Percentiles rank a stretch among this genome's conserved stretches.
Conservation (phyloP, 2,888 invertebrate genomes). For the Amphimallon solstitiale region DNA sequence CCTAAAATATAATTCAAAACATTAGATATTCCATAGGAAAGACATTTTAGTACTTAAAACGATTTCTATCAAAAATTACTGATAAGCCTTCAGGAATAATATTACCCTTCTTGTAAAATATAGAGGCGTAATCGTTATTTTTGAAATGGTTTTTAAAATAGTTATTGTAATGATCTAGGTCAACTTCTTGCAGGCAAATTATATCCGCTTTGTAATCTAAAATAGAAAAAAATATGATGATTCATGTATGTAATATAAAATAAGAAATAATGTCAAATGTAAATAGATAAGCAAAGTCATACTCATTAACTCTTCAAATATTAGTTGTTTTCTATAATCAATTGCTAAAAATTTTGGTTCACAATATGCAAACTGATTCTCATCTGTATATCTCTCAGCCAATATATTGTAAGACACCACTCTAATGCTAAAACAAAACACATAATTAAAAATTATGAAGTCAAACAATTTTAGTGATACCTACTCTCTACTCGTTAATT, state of each 20-base stretch:
- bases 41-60: constrained; percentile 70
- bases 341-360: constrained; percentile 79
- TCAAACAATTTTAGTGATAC: constrained; percentile 22
- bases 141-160: constrained; percentile 73
- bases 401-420: constrained; percentile 88
- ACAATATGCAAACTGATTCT: constrained; percentile 81
- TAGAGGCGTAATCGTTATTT: constrained; percentile 68
- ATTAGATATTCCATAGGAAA: constrained; percentile 1
- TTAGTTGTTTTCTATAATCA: constrained; percentile 85
- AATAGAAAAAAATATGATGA: too few relatives aligned
- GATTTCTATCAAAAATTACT: constrained; percentile 76
- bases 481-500: constrained; percentile 68
- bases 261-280: too few relatives aligned
- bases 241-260: too few relatives aligned
- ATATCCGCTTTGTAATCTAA: constrained; percentile 90
- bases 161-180: constrained; percentile 59
- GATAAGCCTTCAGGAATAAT: constrained; percentile 84
- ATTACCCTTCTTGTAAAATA: constrained; percentile 78
- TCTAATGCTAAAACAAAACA: constrained; percentile 70
- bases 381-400: constrained; percentile 83
- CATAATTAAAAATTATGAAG: constrained; percentile 40
- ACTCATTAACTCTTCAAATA: constrained; percentile 73
- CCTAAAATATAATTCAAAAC: constrained; percentile 57
- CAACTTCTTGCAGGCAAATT: constrained; percentile 94
- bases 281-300: constrained; percentile 6